Evolutionary conservation across 2,888 invertebrate species (phyloP).

Genomic region (Himalopsyche japonica): DNA sequence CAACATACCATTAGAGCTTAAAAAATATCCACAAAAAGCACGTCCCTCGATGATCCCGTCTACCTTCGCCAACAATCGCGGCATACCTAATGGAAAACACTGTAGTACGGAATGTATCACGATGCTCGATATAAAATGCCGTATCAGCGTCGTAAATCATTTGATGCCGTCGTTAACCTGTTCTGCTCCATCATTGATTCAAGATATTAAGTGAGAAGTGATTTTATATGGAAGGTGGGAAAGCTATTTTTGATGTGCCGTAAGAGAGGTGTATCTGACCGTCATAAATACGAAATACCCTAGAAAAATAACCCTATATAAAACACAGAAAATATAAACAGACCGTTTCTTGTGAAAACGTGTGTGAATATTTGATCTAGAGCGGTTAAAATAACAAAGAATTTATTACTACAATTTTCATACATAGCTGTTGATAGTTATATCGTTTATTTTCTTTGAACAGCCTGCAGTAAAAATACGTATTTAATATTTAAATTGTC

Average conservation of each 20-base stretch:
- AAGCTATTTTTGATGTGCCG: neutral
- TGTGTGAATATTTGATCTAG: too few relatives aligned
- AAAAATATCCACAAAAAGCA: too few relatives aligned
- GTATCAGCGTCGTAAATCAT: neutral
- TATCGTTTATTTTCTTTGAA: too few relatives aligned
- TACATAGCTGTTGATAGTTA: too few relatives aligned
- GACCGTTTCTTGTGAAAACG: neutral
- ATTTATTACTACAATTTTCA: too few relatives aligned
- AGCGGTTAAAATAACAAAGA: too few relatives aligned
- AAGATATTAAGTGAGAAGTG: neutral
- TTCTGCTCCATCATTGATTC: neutral
- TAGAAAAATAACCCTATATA: neutral
- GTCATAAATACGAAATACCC: neutral
- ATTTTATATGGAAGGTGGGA: neutral
- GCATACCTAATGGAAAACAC: too few relatives aligned
- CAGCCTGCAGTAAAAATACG: too few relatives aligned
- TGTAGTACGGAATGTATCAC: neutral
- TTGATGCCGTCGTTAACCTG: neutral
- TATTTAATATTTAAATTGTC: too few relatives aligned
- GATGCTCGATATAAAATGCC: neutral
- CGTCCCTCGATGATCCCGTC: too few relatives aligned
- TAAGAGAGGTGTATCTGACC: neutral
- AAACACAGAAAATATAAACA: neutral
- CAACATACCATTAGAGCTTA: too few relatives aligned
- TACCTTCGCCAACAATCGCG: too few relatives aligned